Evolutionary conservation across 2,888 invertebrate genomes (phyloP).

Genomic region (Trisateles emortualis): DNA sequence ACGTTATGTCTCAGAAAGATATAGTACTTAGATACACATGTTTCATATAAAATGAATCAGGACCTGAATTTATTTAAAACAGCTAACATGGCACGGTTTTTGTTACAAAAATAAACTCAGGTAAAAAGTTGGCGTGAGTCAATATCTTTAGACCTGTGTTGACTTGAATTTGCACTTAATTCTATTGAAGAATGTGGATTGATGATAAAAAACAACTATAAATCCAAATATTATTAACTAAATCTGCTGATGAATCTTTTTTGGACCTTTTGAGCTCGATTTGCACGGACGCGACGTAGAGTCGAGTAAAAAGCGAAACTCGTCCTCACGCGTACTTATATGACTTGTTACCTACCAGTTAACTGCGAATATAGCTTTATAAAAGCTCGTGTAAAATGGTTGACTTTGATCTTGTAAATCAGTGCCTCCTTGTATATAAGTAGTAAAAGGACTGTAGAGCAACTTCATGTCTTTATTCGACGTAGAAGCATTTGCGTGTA

Average conservation of each 20-base stretch:
- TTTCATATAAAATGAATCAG: slow-evolving; percentile 51
- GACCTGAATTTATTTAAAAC: slow-evolving; percentile 51
- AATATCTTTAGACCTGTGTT: slow-evolving; percentile 62
- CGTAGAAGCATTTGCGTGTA: too few relatives aligned
- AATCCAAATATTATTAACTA: slow-evolving; percentile 31
- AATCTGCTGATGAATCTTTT: slow-evolving; percentile 18
- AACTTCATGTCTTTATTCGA: too few relatives aligned
- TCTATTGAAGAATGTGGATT: slow-evolving; percentile 64
- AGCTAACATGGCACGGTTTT: slow-evolving; percentile 56
- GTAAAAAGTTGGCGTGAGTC: slow-evolving; percentile 69
- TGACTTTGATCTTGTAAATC: too few relatives aligned
- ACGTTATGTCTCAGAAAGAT: slow-evolving; percentile 26
- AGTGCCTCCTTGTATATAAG: too few relatives aligned
- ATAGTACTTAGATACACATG: slow-evolving; percentile 30
- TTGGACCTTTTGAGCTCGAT: slow-evolving; percentile 16
- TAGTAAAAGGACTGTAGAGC: too few relatives aligned
- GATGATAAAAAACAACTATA: slow-evolving; percentile 37
- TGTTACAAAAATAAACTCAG: slow-evolving; percentile 78
- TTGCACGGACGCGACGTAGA: too few relatives aligned
- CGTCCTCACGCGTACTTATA: too few relatives aligned
- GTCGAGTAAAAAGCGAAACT: too few relatives aligned
- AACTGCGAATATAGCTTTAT: too few relatives aligned
- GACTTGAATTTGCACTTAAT: slow-evolving; percentile 70
- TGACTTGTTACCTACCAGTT: too few relatives aligned
- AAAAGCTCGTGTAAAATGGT: too few relatives aligned